phyloP scores from a whole-genome alignment of 2,797 vertebrate genomes.

The Trichosurus vulpecula region DNA sequence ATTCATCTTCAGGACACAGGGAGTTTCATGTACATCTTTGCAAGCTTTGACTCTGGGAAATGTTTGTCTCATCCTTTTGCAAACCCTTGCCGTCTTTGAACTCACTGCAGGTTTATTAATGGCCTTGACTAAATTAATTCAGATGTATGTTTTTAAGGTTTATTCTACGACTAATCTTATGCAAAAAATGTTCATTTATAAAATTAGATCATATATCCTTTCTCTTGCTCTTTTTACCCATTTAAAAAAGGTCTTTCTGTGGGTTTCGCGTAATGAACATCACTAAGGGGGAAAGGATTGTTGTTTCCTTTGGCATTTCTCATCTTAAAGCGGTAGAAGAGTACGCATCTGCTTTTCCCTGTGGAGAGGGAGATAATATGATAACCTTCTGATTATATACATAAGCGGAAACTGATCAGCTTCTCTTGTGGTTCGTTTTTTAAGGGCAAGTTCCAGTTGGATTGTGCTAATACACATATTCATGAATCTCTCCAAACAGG shows the following conservation, averaged over 20 bases:
- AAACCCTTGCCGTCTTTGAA: conserved; percentile 77
- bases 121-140: conserved; percentile 75
- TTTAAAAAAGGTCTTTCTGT: conserved; percentile 68
- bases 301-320: conserved; percentile 81
- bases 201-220: conserved; percentile 60
- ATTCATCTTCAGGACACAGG: conserved; percentile 89
- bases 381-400: conserved; percentile 89
- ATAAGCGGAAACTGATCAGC: conserved; percentile 86
- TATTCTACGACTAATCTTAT: conserved; percentile 64
- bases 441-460: conserved; percentile 87
- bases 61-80: conserved; percentile 75
- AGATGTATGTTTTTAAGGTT: conserved; percentile 66
- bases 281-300: conserved; percentile 55
- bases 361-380: conserved; percentile 83
- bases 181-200: conserved; percentile 73
- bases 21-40: conserved; percentile 72
- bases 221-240: conserved; percentile 54
- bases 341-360: conserved; percentile 80
- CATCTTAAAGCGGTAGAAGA: conserved; percentile 70
- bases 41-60: conserved; percentile 78
- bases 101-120: conserved; percentile 78
- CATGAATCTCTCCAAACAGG: conserved; percentile 90
- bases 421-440: conserved; percentile 85
- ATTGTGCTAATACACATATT: conserved; percentile 89
- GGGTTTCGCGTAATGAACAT: conserved; percentile 63